Conservation (phyloP, 2,797 vertebrate genomes). For the Darevskia nairensis region DNA sequence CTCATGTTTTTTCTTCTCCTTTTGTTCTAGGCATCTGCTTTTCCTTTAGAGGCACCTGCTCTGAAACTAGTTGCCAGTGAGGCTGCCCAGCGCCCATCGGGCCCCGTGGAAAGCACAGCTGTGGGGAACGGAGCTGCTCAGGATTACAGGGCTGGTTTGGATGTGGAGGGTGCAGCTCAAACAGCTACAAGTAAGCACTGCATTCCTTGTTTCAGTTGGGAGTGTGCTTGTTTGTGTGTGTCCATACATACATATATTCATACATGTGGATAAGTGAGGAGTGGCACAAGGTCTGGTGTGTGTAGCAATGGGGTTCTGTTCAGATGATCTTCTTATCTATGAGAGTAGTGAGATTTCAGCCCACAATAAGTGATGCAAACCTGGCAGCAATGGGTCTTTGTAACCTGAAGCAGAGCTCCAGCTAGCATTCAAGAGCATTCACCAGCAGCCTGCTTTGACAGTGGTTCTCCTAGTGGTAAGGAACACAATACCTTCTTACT, state of each 20-base stretch:
- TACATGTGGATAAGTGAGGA: neutral
- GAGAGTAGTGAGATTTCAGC: neutral
- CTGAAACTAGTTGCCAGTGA: conserved; percentile 53
- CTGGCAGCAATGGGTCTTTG: no score
- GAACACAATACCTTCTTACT: neutral
- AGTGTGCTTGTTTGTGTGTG: no score
- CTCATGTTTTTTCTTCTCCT: conserved; percentile 37
- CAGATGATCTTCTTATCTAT: neutral
- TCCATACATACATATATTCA: neutral
- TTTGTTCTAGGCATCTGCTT: conserved; percentile 78
- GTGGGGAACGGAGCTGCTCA: conserved; percentile 31
- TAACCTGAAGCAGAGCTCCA: neutral
- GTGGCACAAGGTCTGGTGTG: neutral
- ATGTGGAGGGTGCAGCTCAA: conserved; percentile 75
- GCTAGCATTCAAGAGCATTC: neutral
- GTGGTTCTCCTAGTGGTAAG: neutral
- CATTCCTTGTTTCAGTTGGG: accelerated
- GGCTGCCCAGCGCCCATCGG: conserved; percentile 48
- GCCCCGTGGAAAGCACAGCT: conserved; percentile 69
- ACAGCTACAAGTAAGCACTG: conserved; percentile 84
- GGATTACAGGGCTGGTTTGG: conserved; percentile 70
- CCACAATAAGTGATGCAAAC: neutral
- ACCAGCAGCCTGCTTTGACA: neutral
- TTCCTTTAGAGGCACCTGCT: conserved; percentile 66
- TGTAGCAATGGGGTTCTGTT: neutral